Percentiles rank a stretch among this genome's conserved stretches.
Conservation (phyloP, 2,113 vertebrate genomes). For the Sminthopsis crassicaudata region DNA sequence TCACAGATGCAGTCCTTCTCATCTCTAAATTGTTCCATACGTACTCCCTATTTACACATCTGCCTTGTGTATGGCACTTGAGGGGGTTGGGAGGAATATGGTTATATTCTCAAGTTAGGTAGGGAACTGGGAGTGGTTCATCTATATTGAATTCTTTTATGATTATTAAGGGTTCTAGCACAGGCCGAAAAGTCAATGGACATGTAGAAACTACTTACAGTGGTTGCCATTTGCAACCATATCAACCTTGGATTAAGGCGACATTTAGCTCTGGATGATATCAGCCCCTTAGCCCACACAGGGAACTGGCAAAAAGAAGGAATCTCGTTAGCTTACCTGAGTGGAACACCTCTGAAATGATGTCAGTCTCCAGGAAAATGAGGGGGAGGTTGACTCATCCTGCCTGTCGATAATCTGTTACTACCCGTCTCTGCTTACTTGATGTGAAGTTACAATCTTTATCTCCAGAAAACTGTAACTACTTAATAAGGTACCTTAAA, state of each 20-base stretch:
- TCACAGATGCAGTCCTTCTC: not conserved
- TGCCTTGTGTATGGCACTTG: not conserved
- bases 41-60: not conserved
- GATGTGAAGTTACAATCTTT: conserved; percentile 14
- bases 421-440: conserved; percentile 37
- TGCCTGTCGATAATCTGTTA: not conserved
- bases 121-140: not conserved
- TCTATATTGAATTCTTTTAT: not conserved
- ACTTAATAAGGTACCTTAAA: conserved; percentile 50
- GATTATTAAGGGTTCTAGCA: not conserved
- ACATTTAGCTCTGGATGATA: conserved; percentile 9
- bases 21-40: not conserved
- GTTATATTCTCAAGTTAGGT: not conserved
- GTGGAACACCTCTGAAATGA: not conserved
- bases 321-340: not conserved
- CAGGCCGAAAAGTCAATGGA: not conserved
- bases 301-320: not conserved
- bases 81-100: not conserved
- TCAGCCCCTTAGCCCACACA: not conserved
- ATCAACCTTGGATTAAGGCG: not conserved
- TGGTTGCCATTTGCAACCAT: not conserved
- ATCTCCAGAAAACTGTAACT: conserved; percentile 54
- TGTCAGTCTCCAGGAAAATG: not conserved
- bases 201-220: not conserved
- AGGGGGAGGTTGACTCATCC: not conserved